phyloP scores from a whole-genome alignment of 2,888 invertebrate species.

The Rhopalosiphum nymphaeae region DNA sequence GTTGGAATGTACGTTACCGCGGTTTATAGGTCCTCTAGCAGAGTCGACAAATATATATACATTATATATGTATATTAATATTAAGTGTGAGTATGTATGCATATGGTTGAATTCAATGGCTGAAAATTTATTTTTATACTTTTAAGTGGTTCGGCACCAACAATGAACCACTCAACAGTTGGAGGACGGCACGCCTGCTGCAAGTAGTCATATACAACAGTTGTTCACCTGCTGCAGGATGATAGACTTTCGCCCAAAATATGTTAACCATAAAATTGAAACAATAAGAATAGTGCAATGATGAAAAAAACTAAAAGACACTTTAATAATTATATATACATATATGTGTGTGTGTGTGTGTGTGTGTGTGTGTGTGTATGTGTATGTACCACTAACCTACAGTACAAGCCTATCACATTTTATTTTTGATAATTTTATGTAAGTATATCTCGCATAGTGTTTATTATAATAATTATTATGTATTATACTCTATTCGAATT shows the following conservation, averaged over 20 bases:
- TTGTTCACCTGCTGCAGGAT: not conserved
- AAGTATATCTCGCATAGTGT: not conserved
- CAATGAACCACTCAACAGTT: conserved; percentile 30
- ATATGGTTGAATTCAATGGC: conserved; percentile 19
- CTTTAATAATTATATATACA: not conserved
- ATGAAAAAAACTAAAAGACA: conserved; percentile 14
- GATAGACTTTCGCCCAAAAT: conserved; percentile 47
- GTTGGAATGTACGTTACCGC: conserved; percentile 4
- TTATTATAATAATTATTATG: not conserved
- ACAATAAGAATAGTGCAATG: conserved; percentile 19
- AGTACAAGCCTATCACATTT: not conserved
- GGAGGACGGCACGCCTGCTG: conserved; percentile 37
- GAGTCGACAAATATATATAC: not conserved
- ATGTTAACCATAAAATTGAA: conserved; percentile 24
- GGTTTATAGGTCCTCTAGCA: not conserved
- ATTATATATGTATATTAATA: not conserved
- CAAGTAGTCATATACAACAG: conserved; percentile 15
- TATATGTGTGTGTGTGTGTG: not conserved
- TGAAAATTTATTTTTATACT: conserved; percentile 14
- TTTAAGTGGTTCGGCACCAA: conserved; percentile 38
- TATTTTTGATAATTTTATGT: not conserved
- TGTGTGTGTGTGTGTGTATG: not conserved
- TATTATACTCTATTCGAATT: not conserved
- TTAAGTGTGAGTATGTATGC: not conserved
- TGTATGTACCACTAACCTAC: not conserved